phyloP scores from a whole-genome alignment of 2,888 invertebrate genomes.

The Gryllus longicercus region DNA sequence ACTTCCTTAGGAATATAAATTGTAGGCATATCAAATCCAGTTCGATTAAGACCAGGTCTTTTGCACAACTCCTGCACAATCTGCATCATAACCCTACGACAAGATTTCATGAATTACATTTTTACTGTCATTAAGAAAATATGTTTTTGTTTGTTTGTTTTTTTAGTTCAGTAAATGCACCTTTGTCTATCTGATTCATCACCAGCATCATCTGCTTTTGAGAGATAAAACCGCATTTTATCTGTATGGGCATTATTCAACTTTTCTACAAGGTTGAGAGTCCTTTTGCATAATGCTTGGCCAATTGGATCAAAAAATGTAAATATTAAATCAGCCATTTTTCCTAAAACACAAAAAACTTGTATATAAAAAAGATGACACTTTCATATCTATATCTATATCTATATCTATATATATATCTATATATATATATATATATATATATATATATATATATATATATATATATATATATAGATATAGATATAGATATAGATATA shows the following conservation, averaged over 20 bases:
- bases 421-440: too few relatives aligned
- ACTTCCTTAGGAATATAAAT: constrained; percentile 51
- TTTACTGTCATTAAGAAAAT: background rate
- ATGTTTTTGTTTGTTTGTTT: background rate
- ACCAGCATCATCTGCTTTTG: constrained; percentile 58
- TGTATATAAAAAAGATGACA: background rate
- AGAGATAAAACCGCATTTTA: constrained; percentile 53
- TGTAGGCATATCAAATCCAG: constrained; percentile 57
- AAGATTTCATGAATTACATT: constrained; percentile 20
- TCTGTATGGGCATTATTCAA: constrained; percentile 53
- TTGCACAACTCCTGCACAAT: constrained; percentile 59
- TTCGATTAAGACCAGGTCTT: constrained; percentile 54
- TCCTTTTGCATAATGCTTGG: constrained; percentile 56
- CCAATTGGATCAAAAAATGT: constrained; percentile 61
- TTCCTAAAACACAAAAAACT: constrained; percentile 39
- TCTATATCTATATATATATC: background rate
- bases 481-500: too few relatives aligned
- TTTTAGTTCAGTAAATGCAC: constrained; percentile 40
- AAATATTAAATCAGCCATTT: constrained; percentile 54
- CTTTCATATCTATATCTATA: background rate
- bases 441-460: too few relatives aligned
- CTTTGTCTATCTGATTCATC: constrained; percentile 56
- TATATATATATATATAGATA: too few relatives aligned
- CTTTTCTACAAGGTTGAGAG: constrained; percentile 54
- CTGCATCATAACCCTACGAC: constrained; percentile 54